A percentile compares a stretch with the other conserved stretches of the same genome.
phyloP scores from a whole-genome alignment of 1,140 invertebrate species.

The Pissodes strobi region DNA sequence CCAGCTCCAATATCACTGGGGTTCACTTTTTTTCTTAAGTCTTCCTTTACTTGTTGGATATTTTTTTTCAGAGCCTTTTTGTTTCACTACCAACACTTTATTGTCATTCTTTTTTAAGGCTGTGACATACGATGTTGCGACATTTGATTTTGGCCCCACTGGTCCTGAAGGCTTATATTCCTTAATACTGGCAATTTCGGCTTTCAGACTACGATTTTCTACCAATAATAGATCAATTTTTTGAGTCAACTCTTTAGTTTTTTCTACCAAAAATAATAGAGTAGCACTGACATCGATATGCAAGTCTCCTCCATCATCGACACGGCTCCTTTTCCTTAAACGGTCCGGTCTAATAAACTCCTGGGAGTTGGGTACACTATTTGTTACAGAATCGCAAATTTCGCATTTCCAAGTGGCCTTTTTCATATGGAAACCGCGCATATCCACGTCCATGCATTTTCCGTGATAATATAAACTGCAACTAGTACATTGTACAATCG shows the following conservation, averaged over 20 bases:
- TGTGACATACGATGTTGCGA: too few relatives aligned
- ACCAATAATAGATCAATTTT: neutral
- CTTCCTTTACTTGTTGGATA: neutral
- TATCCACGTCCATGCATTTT: neutral
- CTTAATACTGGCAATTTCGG: neutral
- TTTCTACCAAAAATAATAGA: neutral
- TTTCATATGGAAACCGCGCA: slow-evolving; percentile 9
- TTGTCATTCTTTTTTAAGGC: slow-evolving; percentile 1
- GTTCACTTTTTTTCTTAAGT: slow-evolving; percentile 1
- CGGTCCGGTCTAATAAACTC: neutral
- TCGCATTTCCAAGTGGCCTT: neutral
- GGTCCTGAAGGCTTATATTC: neutral
- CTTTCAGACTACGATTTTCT: neutral
- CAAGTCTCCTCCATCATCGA: neutral
- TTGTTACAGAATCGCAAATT: neutral
- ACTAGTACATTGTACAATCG: neutral
- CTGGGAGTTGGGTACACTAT: neutral
- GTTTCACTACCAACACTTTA: neutral
- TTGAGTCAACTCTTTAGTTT: neutral
- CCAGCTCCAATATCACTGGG: neutral
- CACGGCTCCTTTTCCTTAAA: slow-evolving; percentile 1
- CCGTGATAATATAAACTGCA: neutral
- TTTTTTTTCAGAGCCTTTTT: neutral
- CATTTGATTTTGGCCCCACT: too few relatives aligned
- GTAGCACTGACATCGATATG: neutral